These are phyloP conservation scores for Mamestra brassicae DNA, from an alignment of 2,888 invertebrate genomes.

Conservation along the genomic window DNA sequence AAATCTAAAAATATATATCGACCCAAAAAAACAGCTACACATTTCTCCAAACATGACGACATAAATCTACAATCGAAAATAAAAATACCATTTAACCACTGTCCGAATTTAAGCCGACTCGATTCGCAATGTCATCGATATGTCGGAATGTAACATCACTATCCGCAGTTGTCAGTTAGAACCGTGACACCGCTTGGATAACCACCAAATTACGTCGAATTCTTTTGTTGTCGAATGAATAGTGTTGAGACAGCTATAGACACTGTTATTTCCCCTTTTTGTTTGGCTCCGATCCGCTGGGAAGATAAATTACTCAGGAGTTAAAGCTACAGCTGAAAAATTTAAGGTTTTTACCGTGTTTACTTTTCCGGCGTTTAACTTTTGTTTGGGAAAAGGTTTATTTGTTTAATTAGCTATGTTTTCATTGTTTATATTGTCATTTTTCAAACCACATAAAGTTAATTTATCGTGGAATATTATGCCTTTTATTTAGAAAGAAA, in stretches of 20 bases:
- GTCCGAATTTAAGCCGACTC: constrained; percentile 12
- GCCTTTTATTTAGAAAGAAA: too few relatives aligned
- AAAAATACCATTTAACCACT: constrained; percentile 12
- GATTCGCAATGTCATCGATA: constrained; percentile 41
- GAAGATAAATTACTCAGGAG: constrained; percentile 62
- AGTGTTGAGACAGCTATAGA: constrained; percentile 68
- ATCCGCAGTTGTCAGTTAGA: constrained; percentile 64
- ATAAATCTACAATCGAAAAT: constrained; percentile 4
- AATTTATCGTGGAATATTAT: too few relatives aligned
- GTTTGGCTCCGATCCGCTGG: constrained; percentile 60
- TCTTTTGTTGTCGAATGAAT: constrained; percentile 68
- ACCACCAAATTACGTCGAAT: constrained; percentile 70
- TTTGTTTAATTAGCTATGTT: background rate
- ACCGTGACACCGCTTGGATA: constrained; percentile 68
- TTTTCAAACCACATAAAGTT: background rate
- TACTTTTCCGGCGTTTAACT: constrained; percentile 26
- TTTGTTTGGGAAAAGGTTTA: constrained; percentile 13
- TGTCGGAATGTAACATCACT: constrained; percentile 58
- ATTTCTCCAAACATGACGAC: background rate
- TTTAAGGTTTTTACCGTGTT: constrained; percentile 36
- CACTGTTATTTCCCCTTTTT: constrained; percentile 66
- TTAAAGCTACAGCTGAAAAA: constrained; percentile 50
- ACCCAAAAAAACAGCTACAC: background rate
- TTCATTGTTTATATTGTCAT: background rate
- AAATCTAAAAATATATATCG: background rate